Conservation (phyloP, 2,797 vertebrate species). For the Psittacula derbiana region DNA sequence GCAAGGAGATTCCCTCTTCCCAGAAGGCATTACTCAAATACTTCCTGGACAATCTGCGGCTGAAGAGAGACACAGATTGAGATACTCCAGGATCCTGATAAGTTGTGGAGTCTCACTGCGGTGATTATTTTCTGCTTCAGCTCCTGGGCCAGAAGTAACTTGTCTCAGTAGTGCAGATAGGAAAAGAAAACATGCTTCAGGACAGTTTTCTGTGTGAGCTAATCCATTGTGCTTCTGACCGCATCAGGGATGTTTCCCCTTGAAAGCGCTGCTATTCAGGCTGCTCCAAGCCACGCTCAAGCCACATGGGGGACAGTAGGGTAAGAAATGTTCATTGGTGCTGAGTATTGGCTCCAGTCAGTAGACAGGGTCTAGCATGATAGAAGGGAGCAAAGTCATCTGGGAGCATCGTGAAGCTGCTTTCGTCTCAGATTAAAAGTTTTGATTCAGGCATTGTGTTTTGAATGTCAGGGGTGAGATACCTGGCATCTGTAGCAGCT, state of each 20-base stretch:
- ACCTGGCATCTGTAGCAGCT: neutral
- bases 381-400: neutral
- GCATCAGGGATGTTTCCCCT: neutral
- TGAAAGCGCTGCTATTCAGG: neutral
- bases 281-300: neutral
- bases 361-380: rapidly evolving
- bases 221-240: neutral
- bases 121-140: neutral
- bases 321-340: neutral
- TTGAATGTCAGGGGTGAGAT: neutral
- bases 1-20: neutral
- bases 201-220: neutral
- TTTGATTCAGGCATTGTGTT: neutral
- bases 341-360: neutral
- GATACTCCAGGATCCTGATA: neutral
- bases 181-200: neutral
- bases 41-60: neutral
- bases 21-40: neutral
- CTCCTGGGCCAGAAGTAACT: neutral
- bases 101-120: neutral
- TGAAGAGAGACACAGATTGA: neutral
- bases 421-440: neutral
- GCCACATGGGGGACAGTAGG: neutral
- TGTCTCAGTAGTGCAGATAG: neutral
- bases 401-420: neutral